Base-by-base conservation (phyloP, 2,113 vertebrate genomes). In the Atrichornis clamosus region DNA sequence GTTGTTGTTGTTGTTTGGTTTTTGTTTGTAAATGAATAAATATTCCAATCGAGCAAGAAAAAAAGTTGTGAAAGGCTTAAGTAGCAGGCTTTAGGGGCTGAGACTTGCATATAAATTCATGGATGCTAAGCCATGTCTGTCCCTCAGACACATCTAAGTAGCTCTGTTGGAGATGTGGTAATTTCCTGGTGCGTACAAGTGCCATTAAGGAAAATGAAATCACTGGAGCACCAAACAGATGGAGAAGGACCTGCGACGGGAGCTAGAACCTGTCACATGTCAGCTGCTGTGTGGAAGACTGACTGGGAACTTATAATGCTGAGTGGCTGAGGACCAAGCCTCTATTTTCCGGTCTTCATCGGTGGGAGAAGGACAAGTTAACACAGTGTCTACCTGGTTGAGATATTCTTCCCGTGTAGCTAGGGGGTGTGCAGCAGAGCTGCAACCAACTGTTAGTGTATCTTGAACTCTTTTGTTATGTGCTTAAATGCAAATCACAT, bases 21-120 rank as follows among this genome's bases (percentile, higher is more conserved):
- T 18, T 15, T 50, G 84, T 8, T 9, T 92, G 75, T 94, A 97
- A 94, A 96, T 96, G 86, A 90, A 62, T 77, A 94, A 89, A 75
- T 81, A 35, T 37, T 95, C 24, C 50, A 95, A 46, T 39, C 87
- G 82, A 80, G 28, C 44, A 90, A 63, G 74, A 13, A 55, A 28
- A 63, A 58, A 85, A 56, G 10, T 65, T 93, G 35, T 92, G 60
- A 80, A 53, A 90, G 35, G 39, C 72, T 84, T 42, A 93, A 64
- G 24, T 35, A 84, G 62, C 47, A 91, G 78, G 13, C 75, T 90
- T 96, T 95, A 75, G 32, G n/a, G 56, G 15, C 53, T 83, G 39
- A 77, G 49, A 39, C 72, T 68, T 92, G 42, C n/a, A 17, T 95
- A 42, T 81, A n/a, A 92, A 32, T 63, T 89, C n/a, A 19, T 23